Percentiles rank a stretch among this genome's conserved stretches.
These are phyloP conservation scores for Plecotus auritus DNA, from an alignment of 2,113 vertebrate genomes.

Conservation along the genomic window DNA sequence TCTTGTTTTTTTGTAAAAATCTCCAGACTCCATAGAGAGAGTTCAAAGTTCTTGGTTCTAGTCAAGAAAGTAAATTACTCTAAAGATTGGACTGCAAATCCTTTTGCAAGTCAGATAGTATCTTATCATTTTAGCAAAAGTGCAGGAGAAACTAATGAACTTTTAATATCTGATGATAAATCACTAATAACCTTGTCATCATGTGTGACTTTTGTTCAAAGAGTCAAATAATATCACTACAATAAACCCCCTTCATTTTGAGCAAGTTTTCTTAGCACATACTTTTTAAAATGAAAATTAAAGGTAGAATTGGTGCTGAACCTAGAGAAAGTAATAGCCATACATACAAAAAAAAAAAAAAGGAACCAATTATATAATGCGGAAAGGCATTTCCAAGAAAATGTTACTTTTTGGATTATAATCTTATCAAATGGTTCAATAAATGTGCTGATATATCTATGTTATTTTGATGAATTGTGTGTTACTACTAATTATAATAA, in stretches of 20 bases:
- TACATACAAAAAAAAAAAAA: neutral
- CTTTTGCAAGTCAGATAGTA: neutral
- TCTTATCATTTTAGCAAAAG: neutral
- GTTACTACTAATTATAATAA: neutral
- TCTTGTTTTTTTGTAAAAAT: neutral
- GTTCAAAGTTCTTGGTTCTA: neutral
- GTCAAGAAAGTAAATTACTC: neutral
- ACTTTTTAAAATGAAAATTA: neutral
- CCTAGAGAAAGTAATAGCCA: neutral
- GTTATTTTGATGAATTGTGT: neutral
- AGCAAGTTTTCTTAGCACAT: neutral
- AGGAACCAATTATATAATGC: neutral
- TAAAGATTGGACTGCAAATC: neutral
- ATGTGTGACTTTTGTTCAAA: neutral
- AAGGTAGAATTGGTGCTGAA: neutral
- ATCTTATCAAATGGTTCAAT: neutral
- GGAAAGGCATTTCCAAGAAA: neutral
- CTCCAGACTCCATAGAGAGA: neutral
- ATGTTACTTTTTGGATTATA: neutral
- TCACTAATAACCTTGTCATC: neutral
- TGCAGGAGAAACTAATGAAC: neutral
- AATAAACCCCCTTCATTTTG: neutral
- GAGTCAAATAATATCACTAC: neutral
- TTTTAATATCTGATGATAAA: neutral
- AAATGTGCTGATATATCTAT: neutral